Conservation (phyloP, 2,888 invertebrate genomes). For the Phengaris arion region DNA sequence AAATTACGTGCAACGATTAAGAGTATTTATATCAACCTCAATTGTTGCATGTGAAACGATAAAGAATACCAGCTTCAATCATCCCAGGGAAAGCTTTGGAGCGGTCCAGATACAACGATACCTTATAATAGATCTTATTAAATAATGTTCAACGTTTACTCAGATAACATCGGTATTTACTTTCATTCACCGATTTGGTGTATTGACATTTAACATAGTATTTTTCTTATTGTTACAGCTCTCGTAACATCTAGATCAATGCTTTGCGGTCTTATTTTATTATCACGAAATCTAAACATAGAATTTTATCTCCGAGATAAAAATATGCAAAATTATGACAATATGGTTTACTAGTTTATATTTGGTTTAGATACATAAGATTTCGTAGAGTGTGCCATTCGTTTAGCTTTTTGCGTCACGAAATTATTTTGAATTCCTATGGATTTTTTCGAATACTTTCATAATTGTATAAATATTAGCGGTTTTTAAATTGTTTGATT, state of each 20-base stretch:
- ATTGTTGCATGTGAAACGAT: conserved; percentile 22
- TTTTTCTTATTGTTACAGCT: background rate
- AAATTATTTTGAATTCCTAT: background rate
- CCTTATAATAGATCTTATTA: conserved; percentile 20
- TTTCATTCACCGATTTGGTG: conserved; percentile 1
- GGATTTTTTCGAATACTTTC: background rate
- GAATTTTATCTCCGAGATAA: background rate
- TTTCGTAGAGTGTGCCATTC: background rate
- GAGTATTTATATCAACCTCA: conserved; percentile 23
- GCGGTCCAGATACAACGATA: background rate
- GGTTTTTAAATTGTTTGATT: background rate
- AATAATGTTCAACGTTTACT: conserved; percentile 25
- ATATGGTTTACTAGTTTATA: background rate
- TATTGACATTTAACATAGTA: background rate
- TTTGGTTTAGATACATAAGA: background rate
- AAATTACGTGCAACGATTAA: conserved; percentile 30
- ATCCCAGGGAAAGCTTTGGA: conserved; percentile 15
- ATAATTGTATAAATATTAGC: background rate
- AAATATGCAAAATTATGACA: conserved; percentile 10
- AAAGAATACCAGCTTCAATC: background rate
- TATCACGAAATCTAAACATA: conserved; percentile 13
- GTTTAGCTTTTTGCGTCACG: background rate
- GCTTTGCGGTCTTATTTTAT: background rate
- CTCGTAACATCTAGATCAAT: conserved; percentile 15
- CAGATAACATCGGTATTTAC: conserved; percentile 15